Evolutionary conservation across 2,797 vertebrate species (phyloP).

Genomic region (Cheirogaleus major): DNA sequence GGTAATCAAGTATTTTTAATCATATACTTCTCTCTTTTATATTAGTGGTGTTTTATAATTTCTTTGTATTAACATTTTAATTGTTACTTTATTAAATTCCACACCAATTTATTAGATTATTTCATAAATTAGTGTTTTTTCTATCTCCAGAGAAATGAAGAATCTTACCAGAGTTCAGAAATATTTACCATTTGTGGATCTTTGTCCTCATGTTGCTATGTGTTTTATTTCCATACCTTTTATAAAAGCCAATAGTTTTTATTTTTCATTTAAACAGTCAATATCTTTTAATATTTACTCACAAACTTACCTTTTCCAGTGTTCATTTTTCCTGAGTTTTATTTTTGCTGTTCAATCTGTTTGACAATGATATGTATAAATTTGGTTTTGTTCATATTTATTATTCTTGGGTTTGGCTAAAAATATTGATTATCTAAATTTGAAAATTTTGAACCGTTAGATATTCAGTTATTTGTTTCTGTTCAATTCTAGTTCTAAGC

Average conservation of each 20-base stretch:
- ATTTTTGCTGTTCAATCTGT: not conserved
- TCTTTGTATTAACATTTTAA: not conserved
- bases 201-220: not conserved
- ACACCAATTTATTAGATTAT: not conserved
- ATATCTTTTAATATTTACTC: not conserved
- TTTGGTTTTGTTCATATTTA: not conserved
- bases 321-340: not conserved
- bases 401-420: not conserved
- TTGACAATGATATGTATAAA: not conserved
- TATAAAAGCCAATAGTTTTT: not conserved
- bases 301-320: not conserved
- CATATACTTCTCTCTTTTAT: not conserved
- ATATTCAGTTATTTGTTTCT: not conserved
- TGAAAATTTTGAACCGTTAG: not conserved
- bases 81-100: not conserved
- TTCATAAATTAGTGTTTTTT: not conserved
- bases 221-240: not conserved
- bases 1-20: not conserved
- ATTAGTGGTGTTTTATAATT: not conserved
- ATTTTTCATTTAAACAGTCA: not conserved
- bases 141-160: not conserved
- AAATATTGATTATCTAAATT: not conserved
- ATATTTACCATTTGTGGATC: not conserved
- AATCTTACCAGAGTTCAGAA: not conserved
- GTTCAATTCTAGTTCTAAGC: not conserved